phyloP scores from a whole-genome alignment of 1,140 invertebrate genomes.

The Hypothenemus hampei region DNA sequence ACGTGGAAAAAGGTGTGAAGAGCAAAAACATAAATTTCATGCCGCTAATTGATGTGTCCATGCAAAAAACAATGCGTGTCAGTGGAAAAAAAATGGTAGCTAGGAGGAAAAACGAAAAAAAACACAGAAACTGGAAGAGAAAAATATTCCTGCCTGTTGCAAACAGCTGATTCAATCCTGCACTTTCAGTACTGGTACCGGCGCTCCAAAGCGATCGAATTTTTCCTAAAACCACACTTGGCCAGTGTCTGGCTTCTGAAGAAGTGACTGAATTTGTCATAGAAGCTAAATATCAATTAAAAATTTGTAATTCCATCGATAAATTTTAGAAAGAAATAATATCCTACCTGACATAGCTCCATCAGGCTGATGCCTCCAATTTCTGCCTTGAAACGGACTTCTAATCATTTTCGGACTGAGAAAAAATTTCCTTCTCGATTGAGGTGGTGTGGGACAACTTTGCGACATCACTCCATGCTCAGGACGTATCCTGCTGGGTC shows the following conservation, averaged over 20 bases:
- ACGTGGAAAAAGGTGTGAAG: too few species aligned
- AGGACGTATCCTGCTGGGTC: conserved; percentile 44
- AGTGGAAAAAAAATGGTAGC: too few species aligned
- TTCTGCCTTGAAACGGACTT: conserved; percentile 59
- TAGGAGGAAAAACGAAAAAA: conserved; percentile 25
- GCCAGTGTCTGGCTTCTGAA: conserved; percentile 61
- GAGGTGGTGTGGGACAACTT: conserved; percentile 74
- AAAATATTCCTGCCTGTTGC: conserved; percentile 48
- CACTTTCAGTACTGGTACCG: conserved; percentile 61
- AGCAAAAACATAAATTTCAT: too few species aligned
- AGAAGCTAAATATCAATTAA: conserved; percentile 25
- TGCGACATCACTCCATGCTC: conserved; percentile 50
- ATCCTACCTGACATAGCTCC: conserved; percentile 62
- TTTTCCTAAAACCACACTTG: conserved; percentile 74
- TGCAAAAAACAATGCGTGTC: too few species aligned
- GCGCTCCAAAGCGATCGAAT: conserved; percentile 79
- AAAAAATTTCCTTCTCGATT: conserved; percentile 72
- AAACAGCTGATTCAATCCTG: conserved; percentile 72
- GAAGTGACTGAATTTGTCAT: conserved; percentile 51
- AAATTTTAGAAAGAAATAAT: neutral
- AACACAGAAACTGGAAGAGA: conserved; percentile 28
- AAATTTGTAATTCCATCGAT: neutral
- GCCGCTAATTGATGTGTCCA: too few species aligned
- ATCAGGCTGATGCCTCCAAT: conserved; percentile 41
- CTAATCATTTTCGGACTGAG: conserved; percentile 70